Conservation (phyloP, 2,888 invertebrate species). For the Axea sp. region DNA sequence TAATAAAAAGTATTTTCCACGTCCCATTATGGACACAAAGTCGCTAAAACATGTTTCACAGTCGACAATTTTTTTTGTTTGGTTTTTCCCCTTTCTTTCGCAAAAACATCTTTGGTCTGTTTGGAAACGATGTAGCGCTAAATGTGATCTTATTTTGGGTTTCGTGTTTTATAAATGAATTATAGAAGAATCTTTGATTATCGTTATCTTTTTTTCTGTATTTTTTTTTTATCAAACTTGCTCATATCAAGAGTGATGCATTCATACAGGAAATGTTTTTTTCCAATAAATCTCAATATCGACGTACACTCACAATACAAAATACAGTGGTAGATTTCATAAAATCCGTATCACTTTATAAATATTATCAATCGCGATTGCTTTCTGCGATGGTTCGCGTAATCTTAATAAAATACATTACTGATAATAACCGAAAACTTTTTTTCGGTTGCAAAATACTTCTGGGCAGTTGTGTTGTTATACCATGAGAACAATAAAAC, state of each 20-base stretch:
- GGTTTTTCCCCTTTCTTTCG: no score
- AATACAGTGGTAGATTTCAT: no score
- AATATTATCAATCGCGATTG: no score
- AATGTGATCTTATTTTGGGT: neutral
- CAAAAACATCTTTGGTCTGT: constrained; percentile 20
- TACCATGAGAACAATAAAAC: no score
- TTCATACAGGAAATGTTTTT: constrained; percentile 28
- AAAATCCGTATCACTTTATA: no score
- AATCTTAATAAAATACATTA: no score
- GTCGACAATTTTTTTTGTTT: constrained; percentile 11
- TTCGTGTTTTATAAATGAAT: neutral
- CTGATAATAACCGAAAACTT: no score
- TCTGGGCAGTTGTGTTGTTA: no score
- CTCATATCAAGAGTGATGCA: constrained; percentile 25
- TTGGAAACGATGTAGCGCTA: constrained; percentile 1
- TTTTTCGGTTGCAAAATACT: no score
- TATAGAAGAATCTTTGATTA: no score
- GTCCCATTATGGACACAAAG: constrained; percentile 48
- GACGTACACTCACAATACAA: constrained; percentile 12
- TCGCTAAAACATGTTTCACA: constrained; percentile 39
- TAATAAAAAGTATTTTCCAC: constrained; percentile 53
- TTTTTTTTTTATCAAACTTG: constrained; percentile 8
- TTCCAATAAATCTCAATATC: constrained; percentile 50
- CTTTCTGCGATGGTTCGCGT: no score
- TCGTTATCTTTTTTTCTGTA: constrained; percentile 7